phyloP scores from a whole-genome alignment of 2,888 invertebrate genomes.

The Chelonus formosanus region DNA sequence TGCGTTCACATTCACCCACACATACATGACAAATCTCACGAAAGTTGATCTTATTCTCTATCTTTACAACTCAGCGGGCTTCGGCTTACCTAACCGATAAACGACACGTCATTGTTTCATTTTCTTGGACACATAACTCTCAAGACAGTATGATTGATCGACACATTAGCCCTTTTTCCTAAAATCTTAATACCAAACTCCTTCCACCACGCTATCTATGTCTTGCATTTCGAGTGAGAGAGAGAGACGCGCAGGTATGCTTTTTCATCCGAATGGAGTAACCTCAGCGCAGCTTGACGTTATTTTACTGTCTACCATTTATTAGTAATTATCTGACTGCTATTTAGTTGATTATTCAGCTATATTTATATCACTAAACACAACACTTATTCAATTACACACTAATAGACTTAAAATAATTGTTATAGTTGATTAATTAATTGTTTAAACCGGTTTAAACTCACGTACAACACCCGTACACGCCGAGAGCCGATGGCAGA shows the following conservation, averaged over 20 bases:
- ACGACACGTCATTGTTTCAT: conserved; percentile 29
- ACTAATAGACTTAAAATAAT: no score
- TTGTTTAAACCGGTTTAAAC: no score
- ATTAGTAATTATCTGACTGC: no score
- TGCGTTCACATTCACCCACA: conserved; percentile 21
- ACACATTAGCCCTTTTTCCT: no score
- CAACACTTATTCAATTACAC: conserved; percentile 5
- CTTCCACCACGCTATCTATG: no score
- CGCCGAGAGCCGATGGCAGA: conserved; percentile 57
- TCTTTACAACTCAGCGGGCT: no score
- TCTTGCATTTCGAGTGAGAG: no score
- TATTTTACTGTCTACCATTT: not conserved
- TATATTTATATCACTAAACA: not conserved
- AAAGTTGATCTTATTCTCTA: no score
- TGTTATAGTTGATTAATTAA: no score
- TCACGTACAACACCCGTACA: conserved; percentile 48
- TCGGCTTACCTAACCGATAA: conserved; percentile 38
- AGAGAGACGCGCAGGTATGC: conserved; percentile 3
- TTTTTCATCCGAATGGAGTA: conserved; percentile 5
- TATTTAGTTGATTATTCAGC: no score
- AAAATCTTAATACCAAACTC: no score
- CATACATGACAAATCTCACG: not conserved
- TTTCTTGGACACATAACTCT: conserved; percentile 5
- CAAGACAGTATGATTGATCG: not conserved
- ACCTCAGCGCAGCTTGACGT: not conserved